Evolutionary conservation across 1,140 invertebrate genomes (phyloP), one percentile per base, ranked within the genome.

Genomic region (Teleogryllus occipitalis): DNA sequence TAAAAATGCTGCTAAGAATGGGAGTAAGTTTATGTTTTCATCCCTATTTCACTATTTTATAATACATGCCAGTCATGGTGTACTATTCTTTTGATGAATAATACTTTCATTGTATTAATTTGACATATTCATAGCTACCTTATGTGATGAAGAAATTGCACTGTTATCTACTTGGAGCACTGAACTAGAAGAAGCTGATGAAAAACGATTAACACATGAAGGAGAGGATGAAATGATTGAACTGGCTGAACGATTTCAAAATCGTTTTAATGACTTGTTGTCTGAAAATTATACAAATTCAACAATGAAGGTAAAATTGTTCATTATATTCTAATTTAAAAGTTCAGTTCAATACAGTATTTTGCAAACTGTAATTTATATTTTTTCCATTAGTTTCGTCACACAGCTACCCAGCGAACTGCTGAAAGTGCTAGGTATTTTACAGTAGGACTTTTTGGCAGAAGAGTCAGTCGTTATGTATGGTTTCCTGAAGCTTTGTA

Each of bases 351-450:
- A 18, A 21, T 78, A 65, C 18, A 78, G 15, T 15, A 22, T 18
- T 12, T 12, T 78, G 8, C 2, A 15, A 18, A 49, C 39, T 8
- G 7, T 78, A 27, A n/a, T 76, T 75, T 46, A 18, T 78, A 72
- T 72, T 21, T 78, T 77, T 82, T 80, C 83, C 87, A 87, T 82
- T 86, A 94, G 91, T 93, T 95, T 83, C 91, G 90, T 83, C 92
- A 90, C 82, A 95, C 94, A 54, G 89, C 89, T 8, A 94, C 92
- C 22, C 90, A 95, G 83, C 88, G 94, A 80, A 90, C 94, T 2
- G 86, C 91, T 80, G 89, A 90, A 83, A 95, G 94, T 87, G 93
- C 93, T 7, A 88, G 88, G 82, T 88, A 90, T 82, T 95, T 95
- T 86, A 88, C 90, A 2, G 86, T 90, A 75, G 93, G 93, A 0